Conservation (phyloP, 2,113 vertebrate species). For the Picathartes gymnocephalus region DNA sequence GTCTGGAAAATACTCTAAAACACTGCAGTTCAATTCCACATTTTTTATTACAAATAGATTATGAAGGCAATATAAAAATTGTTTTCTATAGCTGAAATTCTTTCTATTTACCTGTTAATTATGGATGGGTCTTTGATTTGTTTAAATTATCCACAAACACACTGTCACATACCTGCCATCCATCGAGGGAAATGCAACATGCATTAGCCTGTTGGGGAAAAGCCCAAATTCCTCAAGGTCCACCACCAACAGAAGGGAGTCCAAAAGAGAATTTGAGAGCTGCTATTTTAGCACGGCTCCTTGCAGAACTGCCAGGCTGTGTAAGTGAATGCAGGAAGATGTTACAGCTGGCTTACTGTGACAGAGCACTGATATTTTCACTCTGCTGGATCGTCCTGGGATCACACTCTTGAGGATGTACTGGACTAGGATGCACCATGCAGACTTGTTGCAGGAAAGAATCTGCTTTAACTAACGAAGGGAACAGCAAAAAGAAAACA, state of each 20-base stretch:
- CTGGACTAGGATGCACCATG: neutral
- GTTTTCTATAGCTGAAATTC: neutral
- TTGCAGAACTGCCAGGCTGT: constrained; percentile 51
- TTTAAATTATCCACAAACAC: neutral
- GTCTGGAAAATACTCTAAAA: neutral
- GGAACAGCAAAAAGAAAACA: constrained; percentile 42
- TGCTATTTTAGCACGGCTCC: neutral
- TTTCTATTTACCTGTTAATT: neutral
- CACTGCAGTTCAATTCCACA: neutral
- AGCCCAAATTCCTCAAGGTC: neutral
- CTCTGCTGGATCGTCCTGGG: constrained; percentile 28
- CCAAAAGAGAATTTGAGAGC: neutral
- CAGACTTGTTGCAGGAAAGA: neutral
- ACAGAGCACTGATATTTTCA: constrained; percentile 19
- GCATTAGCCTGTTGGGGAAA: neutral
- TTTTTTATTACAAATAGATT: neutral
- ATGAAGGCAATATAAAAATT: neutral
- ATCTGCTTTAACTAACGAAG: constrained; percentile 63
- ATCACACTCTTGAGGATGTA: neutral
- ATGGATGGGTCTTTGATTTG: neutral
- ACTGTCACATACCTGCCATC: neutral
- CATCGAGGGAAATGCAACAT: neutral
- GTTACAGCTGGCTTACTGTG: constrained; percentile 13
- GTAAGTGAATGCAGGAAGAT: constrained; percentile 33
- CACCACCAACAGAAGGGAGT: neutral